phyloP scores from a whole-genome alignment of 2,888 invertebrate genomes.

The Ichneumon xanthorius region DNA sequence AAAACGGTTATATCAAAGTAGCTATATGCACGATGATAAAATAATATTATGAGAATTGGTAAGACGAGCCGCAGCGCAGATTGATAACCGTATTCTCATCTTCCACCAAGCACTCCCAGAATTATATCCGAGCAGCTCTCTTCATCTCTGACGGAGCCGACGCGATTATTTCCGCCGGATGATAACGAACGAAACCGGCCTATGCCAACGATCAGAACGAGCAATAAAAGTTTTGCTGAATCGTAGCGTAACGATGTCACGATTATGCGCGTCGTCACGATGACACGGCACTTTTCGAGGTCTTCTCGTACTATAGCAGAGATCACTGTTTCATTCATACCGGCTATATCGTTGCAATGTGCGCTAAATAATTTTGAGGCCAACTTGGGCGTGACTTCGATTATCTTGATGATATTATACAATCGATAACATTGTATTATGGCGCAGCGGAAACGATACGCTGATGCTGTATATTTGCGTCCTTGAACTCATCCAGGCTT shows the following conservation, averaged over 20 bases:
- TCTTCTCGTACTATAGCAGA: not conserved
- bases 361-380: not conserved
- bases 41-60: not conserved
- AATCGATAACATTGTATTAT: not conserved
- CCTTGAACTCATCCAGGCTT: not conserved
- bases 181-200: not conserved
- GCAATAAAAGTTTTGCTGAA: not conserved
- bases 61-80: not conserved
- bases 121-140: not conserved
- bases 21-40: not conserved
- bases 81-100: not conserved
- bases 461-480: not conserved
- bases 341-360: not conserved
- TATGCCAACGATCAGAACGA: not conserved
- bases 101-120: not conserved
- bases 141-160: constrained; percentile 7
- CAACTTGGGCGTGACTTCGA: not conserved
- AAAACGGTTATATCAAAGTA: not conserved
- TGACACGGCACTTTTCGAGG: constrained; percentile 9
- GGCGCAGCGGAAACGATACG: not conserved
- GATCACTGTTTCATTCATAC: not conserved
- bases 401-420: not conserved
- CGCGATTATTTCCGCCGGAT: constrained; percentile 22
- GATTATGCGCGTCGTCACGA: not conserved
- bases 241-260: not conserved